phyloP scores from a whole-genome alignment of 1,140 invertebrate species.

The Bombus pascuorum region DNA sequence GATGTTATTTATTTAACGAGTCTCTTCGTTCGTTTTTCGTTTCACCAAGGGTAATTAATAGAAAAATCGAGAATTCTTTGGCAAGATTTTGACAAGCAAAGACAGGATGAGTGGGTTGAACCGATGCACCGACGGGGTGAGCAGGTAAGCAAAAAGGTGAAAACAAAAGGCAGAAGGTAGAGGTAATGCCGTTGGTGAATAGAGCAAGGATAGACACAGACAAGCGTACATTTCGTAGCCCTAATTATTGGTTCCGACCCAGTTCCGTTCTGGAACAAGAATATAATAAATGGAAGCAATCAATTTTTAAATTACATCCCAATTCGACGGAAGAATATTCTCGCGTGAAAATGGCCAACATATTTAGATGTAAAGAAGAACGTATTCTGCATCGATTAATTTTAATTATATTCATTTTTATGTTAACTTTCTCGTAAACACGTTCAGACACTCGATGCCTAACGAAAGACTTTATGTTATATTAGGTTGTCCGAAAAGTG shows the following conservation, averaged over 20 bases:
- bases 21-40: neutral
- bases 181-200: slow-evolving; percentile 46
- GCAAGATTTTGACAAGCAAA: slow-evolving; percentile 9
- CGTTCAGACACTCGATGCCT: no score
- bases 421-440: no score
- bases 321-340: slow-evolving; percentile 66
- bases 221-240: slow-evolving; percentile 52
- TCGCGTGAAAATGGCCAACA: slow-evolving; percentile 42
- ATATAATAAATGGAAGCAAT: slow-evolving; percentile 79
- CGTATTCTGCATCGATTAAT: neutral
- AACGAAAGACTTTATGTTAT: no score
- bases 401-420: neutral
- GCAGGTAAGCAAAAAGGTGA: slow-evolving; percentile 57
- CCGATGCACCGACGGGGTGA: slow-evolving; percentile 21
- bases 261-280: slow-evolving; percentile 72
- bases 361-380: neutral
- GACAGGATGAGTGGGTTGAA: slow-evolving; percentile 54
- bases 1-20: neutral
- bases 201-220: slow-evolving; percentile 52
- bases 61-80: slow-evolving; percentile 1
- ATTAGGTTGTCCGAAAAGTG: no score
- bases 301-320: slow-evolving; percentile 70
- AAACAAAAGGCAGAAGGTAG: slow-evolving; percentile 43
- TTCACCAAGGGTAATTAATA: neutral
- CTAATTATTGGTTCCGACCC: slow-evolving; percentile 75